These are phyloP conservation scores for Germaria angustata DNA, from an alignment of 2,888 invertebrate species.

Conservation along the genomic window DNA sequence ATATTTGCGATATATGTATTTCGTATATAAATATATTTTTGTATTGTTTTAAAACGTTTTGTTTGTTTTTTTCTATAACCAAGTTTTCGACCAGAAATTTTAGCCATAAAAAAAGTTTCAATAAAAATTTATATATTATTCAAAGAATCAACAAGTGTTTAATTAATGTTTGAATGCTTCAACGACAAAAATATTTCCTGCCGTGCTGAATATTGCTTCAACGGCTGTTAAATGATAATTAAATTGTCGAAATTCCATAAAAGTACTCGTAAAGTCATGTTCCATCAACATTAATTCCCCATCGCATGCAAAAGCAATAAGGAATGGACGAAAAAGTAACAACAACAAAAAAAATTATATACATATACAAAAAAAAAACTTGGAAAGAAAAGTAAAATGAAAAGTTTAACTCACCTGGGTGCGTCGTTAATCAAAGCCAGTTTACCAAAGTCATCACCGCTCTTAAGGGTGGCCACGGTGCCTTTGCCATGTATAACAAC, in stretches of 20 bases:
- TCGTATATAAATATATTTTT: too few species aligned
- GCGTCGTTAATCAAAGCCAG: constrained; percentile 91
- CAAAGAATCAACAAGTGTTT: constrained; percentile 3
- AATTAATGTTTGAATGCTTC: background rate
- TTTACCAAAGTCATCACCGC: constrained; percentile 94
- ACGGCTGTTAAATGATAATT: constrained; percentile 52
- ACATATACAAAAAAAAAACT: background rate
- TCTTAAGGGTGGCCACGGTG: constrained; percentile 88
- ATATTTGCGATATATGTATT: too few species aligned
- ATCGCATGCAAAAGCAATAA: background rate
- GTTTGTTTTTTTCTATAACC: too few species aligned
- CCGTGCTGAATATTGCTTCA: constrained; percentile 11
- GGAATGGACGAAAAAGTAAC: background rate
- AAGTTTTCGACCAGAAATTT: too few species aligned
- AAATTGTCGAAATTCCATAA: constrained; percentile 40
- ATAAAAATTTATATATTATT: too few species aligned
- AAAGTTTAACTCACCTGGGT: constrained; percentile 83
- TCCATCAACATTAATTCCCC: background rate
- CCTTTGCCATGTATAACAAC: constrained; percentile 92
- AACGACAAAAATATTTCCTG: constrained; percentile 2
- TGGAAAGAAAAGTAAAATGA: background rate
- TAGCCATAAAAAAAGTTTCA: too few species aligned
- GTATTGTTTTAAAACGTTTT: too few species aligned
- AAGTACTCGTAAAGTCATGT: constrained; percentile 1
- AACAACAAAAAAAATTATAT: background rate